Conservation (phyloP, 2,888 invertebrate species). For the Morinoia aosen region DNA sequence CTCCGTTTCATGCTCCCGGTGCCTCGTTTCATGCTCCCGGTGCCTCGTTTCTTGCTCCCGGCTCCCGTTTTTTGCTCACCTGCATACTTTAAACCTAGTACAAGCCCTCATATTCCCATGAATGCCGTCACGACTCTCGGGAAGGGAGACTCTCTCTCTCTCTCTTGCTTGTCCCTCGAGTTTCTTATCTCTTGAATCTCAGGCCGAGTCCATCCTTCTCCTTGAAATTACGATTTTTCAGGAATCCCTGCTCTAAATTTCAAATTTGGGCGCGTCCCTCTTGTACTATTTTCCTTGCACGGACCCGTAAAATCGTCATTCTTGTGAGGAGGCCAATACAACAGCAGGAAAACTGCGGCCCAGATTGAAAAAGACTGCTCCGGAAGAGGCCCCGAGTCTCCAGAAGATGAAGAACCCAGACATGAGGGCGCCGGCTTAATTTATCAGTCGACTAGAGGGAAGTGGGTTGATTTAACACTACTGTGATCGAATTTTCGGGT, state of each 20-base stretch:
- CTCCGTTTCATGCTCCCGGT: too few relatives aligned
- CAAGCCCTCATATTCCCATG: neutral
- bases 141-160: neutral
- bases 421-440: neutral
- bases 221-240: neutral
- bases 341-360: neutral
- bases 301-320: neutral
- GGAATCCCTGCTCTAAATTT: neutral
- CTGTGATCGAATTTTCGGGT: neutral
- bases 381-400: neutral
- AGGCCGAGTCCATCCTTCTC: neutral
- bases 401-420: neutral
- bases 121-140: neutral
- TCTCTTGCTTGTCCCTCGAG: neutral
- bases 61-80: neutral
- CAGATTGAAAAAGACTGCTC: neutral
- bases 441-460: neutral
- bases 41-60: too few relatives aligned
- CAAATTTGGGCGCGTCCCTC: neutral
- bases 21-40: too few relatives aligned
- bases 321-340: neutral
- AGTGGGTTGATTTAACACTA: neutral
- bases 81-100: neutral
- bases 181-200: neutral
- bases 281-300: neutral